Conservation (phyloP, 1,140 invertebrate genomes). For the Hyposmocoma kahamanoa region DNA sequence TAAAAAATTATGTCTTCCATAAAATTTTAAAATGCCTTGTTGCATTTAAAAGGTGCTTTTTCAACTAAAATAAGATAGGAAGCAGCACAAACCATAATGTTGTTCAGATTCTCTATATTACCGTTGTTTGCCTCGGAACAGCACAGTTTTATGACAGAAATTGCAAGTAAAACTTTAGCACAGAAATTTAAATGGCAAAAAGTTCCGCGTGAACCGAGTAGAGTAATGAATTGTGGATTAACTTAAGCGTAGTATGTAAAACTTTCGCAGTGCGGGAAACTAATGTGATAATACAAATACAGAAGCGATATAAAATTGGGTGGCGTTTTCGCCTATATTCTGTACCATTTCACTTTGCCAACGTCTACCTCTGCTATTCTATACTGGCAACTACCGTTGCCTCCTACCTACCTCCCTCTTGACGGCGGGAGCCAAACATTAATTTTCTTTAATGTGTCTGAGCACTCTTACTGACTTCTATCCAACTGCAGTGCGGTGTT, state of each 20-base stretch:
- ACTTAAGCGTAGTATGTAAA: constrained; percentile 26
- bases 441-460: constrained; percentile 73
- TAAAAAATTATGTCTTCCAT: no score
- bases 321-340: constrained; percentile 34
- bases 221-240: constrained; percentile 41
- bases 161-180: constrained; percentile 4
- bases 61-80: no score
- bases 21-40: no score
- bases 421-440: constrained; percentile 68
- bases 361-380: constrained; percentile 21
- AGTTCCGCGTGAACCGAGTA: constrained; percentile 13
- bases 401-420: constrained; percentile 56
- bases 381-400: constrained; percentile 1
- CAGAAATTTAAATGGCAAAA: constrained; percentile 26
- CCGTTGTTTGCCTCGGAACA: no score
- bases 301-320: constrained; percentile 56
- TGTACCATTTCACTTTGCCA: constrained; percentile 65
- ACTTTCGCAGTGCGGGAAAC: constrained; percentile 38
- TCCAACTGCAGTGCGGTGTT: constrained; percentile 64
- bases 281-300: constrained; percentile 48
- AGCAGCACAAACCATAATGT: no score
- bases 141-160: no score
- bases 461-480: constrained; percentile 60
- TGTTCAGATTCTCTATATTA: no score
- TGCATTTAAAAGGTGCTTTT: no score